Conservation (phyloP, 2,888 invertebrate species). For the Brachycybe producta region DNA sequence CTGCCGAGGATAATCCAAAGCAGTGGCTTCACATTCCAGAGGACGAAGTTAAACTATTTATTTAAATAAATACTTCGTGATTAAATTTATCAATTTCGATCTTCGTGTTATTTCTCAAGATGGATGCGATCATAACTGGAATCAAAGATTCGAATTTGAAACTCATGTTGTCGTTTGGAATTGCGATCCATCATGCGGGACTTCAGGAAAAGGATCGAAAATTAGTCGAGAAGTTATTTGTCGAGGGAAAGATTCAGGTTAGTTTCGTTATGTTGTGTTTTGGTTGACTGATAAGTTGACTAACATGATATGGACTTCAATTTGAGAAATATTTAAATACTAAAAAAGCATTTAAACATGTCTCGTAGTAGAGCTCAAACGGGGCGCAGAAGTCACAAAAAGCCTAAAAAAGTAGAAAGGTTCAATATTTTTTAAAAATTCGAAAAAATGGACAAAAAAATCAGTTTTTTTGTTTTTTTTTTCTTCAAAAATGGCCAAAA, state of each 20-base stretch:
- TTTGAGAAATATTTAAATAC: no score
- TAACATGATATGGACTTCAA: constrained; percentile 19
- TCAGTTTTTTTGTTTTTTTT: no score
- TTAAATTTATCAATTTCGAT: neutral
- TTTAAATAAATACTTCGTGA: neutral
- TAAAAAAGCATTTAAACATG: no score
- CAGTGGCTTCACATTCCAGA: constrained; percentile 86
- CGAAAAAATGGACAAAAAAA: no score
- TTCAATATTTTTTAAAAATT: no score
- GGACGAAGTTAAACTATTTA: constrained; percentile 40
- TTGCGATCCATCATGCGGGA: constrained; percentile 97
- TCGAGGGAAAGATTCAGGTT: constrained; percentile 88
- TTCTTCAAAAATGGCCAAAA: no score
- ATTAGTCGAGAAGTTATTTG: constrained; percentile 84
- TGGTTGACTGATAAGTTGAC: neutral
- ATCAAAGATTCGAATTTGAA: constrained; percentile 76
- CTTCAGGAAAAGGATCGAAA: constrained; percentile 81
- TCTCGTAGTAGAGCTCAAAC: no score
- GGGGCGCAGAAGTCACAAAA: constrained; percentile 16
- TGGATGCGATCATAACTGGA: constrained; percentile 29
- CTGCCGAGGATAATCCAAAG: constrained; percentile 82
- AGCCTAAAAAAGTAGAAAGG: no score
- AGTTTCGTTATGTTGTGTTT: constrained; percentile 11
- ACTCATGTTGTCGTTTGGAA: constrained; percentile 87
- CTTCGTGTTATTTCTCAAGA: constrained; percentile 8